Base-by-base conservation (phyloP, 2,888 invertebrate genomes). In the Mesopsocus fuscifrons region DNA sequence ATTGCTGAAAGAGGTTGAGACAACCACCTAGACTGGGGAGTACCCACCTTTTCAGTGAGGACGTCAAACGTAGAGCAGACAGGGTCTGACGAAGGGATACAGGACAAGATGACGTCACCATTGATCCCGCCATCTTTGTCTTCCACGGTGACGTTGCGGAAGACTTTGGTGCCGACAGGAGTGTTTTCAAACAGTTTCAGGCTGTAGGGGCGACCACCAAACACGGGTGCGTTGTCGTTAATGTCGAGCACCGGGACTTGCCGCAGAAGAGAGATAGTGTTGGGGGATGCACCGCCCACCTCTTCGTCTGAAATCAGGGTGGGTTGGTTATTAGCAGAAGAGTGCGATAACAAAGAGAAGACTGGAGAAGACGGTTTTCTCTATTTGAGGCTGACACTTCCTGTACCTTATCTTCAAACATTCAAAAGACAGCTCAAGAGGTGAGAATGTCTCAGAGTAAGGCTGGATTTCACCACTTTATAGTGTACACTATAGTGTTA, bases 181-280 rank as follows among this genome's bases (percentile, higher is more conserved):
- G 75, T 66, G 9, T 74, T 72, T 59, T 84, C 83, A 46, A 74
- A 72, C 1, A 81, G 70, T 47, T 71, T 72, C 2, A 77, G 70
- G 22, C 74, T 71, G 53, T 83, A 83, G 0, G 83, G 82, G 23
- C 79, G 63, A 31, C 76, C 77, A 49, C 72, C 67, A 55, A 82
- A 84, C 11, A 70, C 65, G 1, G 85, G 85, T 1, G 72, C 64
- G 55, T 85, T 87, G 58, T 87, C 87, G 54, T 87, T 88, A 16
- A 75, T 74, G 53, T 87, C 87, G 13, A 72, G 64, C 3, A 85
- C 73, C 0, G 77, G 74, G 32, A 87, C 78, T 52, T 81, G 78
- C 17, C 83, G 64, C 4, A 82, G 67, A 22, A 83, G 61, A 0
- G 83, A 83, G 8, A 84, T 72, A 1, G 82, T 84, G 52, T 82